These are phyloP conservation scores for Cecidostiba fungosa DNA, from an alignment of 2,888 invertebrate genomes.

Conservation along the genomic window DNA sequence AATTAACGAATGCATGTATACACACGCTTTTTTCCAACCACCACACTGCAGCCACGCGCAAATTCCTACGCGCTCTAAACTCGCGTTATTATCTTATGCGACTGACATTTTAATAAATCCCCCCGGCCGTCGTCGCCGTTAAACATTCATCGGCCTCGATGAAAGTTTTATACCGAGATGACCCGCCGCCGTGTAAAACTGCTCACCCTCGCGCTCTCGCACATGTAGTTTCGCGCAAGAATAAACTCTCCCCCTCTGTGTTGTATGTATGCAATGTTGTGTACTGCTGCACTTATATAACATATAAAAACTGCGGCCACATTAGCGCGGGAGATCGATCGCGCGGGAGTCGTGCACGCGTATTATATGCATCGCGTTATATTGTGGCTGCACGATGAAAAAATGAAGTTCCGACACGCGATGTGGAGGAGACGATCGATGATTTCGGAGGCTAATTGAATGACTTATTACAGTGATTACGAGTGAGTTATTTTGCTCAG, in stretches of 20 bases:
- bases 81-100: constrained; percentile 40
- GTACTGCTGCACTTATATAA: constrained; percentile 10
- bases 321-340: constrained; percentile 41
- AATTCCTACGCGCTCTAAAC: background rate
- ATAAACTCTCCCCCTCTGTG: background rate
- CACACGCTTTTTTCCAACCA: background rate
- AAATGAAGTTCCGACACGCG: constrained; percentile 30
- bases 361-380: background rate
- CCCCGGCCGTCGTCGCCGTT: background rate
- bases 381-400: background rate
- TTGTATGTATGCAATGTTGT: background rate
- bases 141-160: constrained; percentile 6
- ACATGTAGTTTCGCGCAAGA: background rate
- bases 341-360: constrained; percentile 11
- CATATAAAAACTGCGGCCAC: constrained; percentile 17
- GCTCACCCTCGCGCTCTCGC: background rate
- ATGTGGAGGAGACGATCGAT: constrained; percentile 33
- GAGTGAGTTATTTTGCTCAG: background rate
- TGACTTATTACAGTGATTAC: constrained; percentile 3
- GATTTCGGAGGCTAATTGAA: background rate
- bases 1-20: constrained; percentile 32
- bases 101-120: constrained; percentile 35
- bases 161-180: constrained; percentile 41
- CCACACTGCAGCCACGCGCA: background rate
- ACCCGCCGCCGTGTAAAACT: background rate